Evolutionary conservation across 2,888 invertebrate species (phyloP).

Genomic region (Acrobeloides nanus): DNA sequence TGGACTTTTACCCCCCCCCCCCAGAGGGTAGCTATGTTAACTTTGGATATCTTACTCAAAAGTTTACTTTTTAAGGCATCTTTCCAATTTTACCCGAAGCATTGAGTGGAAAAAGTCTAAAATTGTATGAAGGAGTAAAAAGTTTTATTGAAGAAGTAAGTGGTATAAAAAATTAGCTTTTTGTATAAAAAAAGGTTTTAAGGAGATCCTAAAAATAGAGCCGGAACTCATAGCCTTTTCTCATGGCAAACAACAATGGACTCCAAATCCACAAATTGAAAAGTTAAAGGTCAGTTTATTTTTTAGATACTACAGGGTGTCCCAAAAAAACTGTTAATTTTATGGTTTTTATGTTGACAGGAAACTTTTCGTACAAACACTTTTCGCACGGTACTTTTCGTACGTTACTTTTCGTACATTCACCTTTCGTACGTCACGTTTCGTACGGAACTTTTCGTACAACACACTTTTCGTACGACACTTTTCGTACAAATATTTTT

Average conservation of each 20-base stretch:
- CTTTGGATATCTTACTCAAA: background rate
- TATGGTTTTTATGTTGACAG: too few species aligned
- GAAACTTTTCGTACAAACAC: too few species aligned
- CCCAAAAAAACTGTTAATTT: too few species aligned
- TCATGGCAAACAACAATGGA: constrained; percentile 50
- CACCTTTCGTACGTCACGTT: too few species aligned
- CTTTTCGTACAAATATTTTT: too few species aligned
- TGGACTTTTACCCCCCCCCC: too few species aligned
- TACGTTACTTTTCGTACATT: too few species aligned
- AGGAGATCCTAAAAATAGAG: constrained; percentile 55
- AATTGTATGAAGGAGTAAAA: constrained; percentile 53
- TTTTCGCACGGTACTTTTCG: too few species aligned
- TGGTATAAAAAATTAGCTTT: background rate
- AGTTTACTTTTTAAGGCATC: constrained; percentile 26
- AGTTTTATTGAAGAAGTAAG: constrained; percentile 54
- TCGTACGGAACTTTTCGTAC: too few species aligned
- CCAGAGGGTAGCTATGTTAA: too few species aligned
- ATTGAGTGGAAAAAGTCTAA: constrained; percentile 53
- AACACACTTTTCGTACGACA: too few species aligned
- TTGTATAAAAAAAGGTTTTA: constrained; percentile 12
- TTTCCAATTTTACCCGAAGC: constrained; percentile 54
- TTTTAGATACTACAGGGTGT: too few species aligned
- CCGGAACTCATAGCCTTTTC: constrained; percentile 43
- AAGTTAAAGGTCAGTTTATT: constrained; percentile 56
- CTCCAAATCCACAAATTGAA: constrained; percentile 52